A percentile compares a stretch with the other conserved stretches of the same genome.
phyloP scores from a whole-genome alignment of 2,888 invertebrate genomes.

The Operophtera brumata region DNA sequence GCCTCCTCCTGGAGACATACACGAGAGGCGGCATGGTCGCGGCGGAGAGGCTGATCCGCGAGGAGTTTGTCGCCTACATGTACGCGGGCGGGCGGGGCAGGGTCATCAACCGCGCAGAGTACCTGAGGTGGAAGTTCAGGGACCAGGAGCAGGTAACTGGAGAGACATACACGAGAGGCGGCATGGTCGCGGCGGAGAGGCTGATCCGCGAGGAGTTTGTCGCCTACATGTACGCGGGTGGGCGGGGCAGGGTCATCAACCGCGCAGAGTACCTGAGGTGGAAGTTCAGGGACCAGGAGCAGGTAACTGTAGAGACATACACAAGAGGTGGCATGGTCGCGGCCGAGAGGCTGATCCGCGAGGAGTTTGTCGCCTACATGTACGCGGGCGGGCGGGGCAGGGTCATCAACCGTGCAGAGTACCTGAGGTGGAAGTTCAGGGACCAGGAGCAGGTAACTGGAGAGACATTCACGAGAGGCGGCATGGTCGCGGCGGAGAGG shows the following conservation, averaged over 20 bases:
- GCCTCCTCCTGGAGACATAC: slow-evolving; percentile 93
- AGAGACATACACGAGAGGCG: too few relatives aligned
- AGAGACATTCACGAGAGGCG: too few relatives aligned
- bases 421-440: too few relatives aligned
- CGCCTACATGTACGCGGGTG: slow-evolving; percentile 92
- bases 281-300: slow-evolving; percentile 93
- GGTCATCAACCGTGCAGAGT: too few relatives aligned
- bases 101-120: slow-evolving; percentile 92
- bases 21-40: slow-evolving; percentile 90
- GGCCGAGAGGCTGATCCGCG: too few relatives aligned
- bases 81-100: slow-evolving; percentile 92
- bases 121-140: slow-evolving; percentile 93
- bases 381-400: too few relatives aligned
- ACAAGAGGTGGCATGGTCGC: too few relatives aligned
- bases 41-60: slow-evolving; percentile 91
- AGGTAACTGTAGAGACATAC: too few relatives aligned
- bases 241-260: slow-evolving; percentile 91
- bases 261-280: slow-evolving; percentile 93
- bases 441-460: too few relatives aligned
- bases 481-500: too few relatives aligned
- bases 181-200: slow-evolving; percentile 90
- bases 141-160: slow-evolving; percentile 89
- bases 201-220: slow-evolving; percentile 92
- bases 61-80: slow-evolving; percentile 93
- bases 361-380: too few relatives aligned